Base-by-base conservation (phyloP, 2,797 vertebrate species). In the Perodicticus potto region DNA sequence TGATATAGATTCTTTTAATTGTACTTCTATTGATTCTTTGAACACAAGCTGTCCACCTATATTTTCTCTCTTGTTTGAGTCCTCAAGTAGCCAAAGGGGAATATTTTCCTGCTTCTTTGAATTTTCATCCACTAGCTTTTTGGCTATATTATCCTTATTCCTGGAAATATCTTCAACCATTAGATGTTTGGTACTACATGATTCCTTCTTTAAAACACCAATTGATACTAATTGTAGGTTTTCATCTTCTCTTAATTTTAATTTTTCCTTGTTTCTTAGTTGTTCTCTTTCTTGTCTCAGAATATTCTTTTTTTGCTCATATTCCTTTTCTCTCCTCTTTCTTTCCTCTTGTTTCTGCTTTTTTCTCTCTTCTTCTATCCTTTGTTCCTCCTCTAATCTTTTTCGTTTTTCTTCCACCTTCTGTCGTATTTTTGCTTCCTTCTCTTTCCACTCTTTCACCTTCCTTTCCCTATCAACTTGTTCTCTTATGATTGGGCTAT, bases 221-320 rank as follows among this genome's bases (percentile, higher is more conserved):
- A 83, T 96, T 91, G 14, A 80, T 73, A 93, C 91, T 37, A 95
- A 65, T 43, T 97, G 83, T 95, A 89, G 76, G 10, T 22, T 85
- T 85, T 37, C 7, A 34, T 96, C 87, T 94, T 97, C 94, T 96
- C 93, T 83, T 70, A 80, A 87, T 95, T n/a, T 96, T 91, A 55
- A 59, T 73, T 74, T 96, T 92, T 96, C 93, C n/a, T 97, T 84
- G 83, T 96, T 97, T 8, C 95, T 20, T 32, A 97, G 65, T n/a
- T 98, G 97, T 74, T 96, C 96, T 97, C 94, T 98, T 95, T 98
- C 97, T 95, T 98, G 59, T 87, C 96, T 98, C 73, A 98, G 32
- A 16, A 78, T 97, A 82, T 45, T 98, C 96, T 98, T 98, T 92
- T 98, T 98, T 87, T 96, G 98, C 74, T 98, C 97, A 93, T 99